Evolutionary conservation across 2,888 invertebrate genomes (phyloP), one percentile per base, ranked within the genome.

Genomic region (Sinotaia quadrata): DNA sequence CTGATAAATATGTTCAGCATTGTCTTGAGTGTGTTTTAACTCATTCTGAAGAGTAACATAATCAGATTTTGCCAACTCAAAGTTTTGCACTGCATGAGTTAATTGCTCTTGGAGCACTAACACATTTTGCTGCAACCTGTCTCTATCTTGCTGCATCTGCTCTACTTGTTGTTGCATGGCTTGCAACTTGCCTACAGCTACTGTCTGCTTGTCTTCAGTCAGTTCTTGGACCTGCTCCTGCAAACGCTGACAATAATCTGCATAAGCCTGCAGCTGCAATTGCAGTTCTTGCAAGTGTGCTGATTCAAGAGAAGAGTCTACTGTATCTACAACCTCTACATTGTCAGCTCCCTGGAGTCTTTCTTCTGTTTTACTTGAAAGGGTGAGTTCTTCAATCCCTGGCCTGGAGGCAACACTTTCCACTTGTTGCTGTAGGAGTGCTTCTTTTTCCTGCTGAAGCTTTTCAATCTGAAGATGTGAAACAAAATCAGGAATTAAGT

Each of bases 191-290:
- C 57, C 44, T 4, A 27, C 59, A 2, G 58, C 67, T 5, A 34
- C 58, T 2, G 29, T 8, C 67, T 52, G 52, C 5, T 21, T 41
- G 18, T 41, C 60, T 44, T 82, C 80, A 34, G 79, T 80, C 8
- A 81, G 71, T 49, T 56, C 58, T 66, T 81, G 80, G 15, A 79
- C 74, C 54, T 81, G 79, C 21, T 76, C 74, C 60, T 82, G 82
- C 27, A 82, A 66, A 69, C 80, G 80, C 54, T 79, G 72, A 47
- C 76, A 74, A 62, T 75, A 81, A 57, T 81, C 80, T 52, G 73
- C 49, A 67, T 80, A 78, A 4, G 78, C 70, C 57, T 77, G 67
- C 12, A 80, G 58, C 68, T 82, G 79, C 18, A 58, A 41, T 51
- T 79, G 73, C 3, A 80, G 66, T 49, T 80, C 77, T 47, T 75